Base-by-base conservation (phyloP, 2,888 invertebrate species). In the Tetheella fluctuosa region DNA sequence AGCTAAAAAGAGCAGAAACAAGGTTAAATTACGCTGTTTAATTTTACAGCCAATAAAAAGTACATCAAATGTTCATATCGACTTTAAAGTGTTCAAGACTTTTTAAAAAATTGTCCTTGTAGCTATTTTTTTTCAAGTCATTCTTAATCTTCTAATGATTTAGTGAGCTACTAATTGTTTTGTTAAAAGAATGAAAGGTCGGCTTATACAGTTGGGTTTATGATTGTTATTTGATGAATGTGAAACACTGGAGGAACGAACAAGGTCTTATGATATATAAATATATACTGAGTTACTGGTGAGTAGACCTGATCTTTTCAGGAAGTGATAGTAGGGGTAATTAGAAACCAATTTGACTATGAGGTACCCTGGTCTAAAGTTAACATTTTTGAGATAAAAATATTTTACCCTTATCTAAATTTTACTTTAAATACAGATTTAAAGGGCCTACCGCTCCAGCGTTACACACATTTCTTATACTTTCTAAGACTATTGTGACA, bases 151-250 rank as follows among this genome's bases (percentile, higher is more conserved):
- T 71, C 65, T 67, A 57, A 67, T 79, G 83, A 88, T 86, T 84
- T 84, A 80, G 71, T 79, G 64, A 70, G 67, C 68, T 71, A 73
- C 73, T 84, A 83, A 79, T 84, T 86, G 81, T 85, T 84, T 79
- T 73, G 66, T 39, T 67, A 76, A 5, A 39, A 62, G 77, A 80
- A 78, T 68, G 64, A 83, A 80, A 90, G 85, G 88, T 80, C 87
- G 71, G 62, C 63, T 61, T 58, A 61, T n/a, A n/a, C n/a, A n/a
- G n/a, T n/a, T n/a, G 69, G 69, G 67, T 74, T 69, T 73, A 79
- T 77, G 76, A 77, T 77, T 64, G 80, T 83, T 79, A 74, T 74
- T 77, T 67, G 52, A 64, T 81, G 88, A 89, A 91, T 88, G 89
- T 86, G 78, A 88, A 78, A 75, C 74, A 74, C 68, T 79, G 62